Conservation (phyloP, 1,140 invertebrate genomes). For the Zaprionus tsacasi region DNA sequence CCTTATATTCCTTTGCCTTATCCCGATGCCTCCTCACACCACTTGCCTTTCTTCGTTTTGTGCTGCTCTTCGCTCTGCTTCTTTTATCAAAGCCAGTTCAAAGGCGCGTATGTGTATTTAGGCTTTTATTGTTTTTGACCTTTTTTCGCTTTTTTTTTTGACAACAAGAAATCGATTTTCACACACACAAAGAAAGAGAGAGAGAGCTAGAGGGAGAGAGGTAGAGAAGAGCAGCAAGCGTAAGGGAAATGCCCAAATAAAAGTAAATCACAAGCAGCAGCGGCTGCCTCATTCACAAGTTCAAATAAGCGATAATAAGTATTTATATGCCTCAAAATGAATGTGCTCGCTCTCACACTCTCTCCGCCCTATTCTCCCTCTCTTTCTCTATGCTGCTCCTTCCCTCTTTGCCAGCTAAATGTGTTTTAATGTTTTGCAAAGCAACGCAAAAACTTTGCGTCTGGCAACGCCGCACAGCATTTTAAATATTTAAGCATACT, state of each 20-base stretch:
- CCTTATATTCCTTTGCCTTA: constrained; percentile 31
- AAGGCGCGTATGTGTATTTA: constrained; percentile 81
- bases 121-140: constrained; percentile 82
- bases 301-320: constrained; percentile 83
- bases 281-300: constrained; percentile 68
- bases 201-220: not conserved
- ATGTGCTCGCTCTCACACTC: constrained; percentile 23
- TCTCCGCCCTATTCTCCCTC: not conserved
- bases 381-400: not conserved
- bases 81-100: constrained; percentile 80
- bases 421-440: constrained; percentile 76
- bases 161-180: constrained; percentile 75
- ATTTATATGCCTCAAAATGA: constrained; percentile 67
- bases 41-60: not conserved
- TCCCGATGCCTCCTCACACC: not conserved
- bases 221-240: not conserved
- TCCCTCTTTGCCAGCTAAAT: constrained; percentile 58
- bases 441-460: constrained; percentile 41
- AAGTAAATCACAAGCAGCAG: constrained; percentile 67
- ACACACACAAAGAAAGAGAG: constrained; percentile 31
- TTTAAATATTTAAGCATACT: constrained; percentile 79
- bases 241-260: constrained; percentile 55
- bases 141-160: constrained; percentile 63
- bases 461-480: constrained; percentile 36
- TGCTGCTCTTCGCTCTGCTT: constrained; percentile 36